Conservation (phyloP, 2,113 vertebrate genomes). For the Petrocephalus zakoni region DNA sequence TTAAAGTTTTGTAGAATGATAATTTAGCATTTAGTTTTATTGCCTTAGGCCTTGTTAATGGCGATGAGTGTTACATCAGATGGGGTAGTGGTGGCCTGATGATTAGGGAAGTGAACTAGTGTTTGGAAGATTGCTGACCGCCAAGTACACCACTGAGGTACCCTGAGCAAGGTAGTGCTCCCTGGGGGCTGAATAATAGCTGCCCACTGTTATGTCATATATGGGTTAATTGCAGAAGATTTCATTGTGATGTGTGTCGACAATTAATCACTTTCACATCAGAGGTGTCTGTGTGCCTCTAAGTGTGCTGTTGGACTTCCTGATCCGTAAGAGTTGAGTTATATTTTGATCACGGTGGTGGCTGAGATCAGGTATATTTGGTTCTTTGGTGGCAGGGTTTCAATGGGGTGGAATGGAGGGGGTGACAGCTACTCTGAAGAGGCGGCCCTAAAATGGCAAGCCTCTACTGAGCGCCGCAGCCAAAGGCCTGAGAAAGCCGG, state of each 20-base stretch:
- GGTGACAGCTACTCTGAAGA: conserved; percentile 33
- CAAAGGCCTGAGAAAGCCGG: neutral
- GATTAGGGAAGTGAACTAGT: too few species aligned
- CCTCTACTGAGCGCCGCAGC: neutral
- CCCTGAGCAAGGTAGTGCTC: too few species aligned
- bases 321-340: conserved; percentile 33
- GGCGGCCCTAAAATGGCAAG: neutral
- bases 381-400: conserved; percentile 36
- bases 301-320: neutral
- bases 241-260: too few species aligned
- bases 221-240: too few species aligned
- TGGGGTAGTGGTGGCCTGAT: neutral
- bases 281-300: neutral
- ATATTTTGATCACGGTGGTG: conserved; percentile 34
- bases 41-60: neutral
- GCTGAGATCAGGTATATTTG: conserved; percentile 42
- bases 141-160: too few species aligned
- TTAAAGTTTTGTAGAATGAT: conserved; percentile 12
- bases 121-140: too few species aligned
- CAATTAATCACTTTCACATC: neutral
- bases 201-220: too few species aligned
- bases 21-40: neutral
- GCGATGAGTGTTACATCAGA: neutral
- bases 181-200: too few species aligned
- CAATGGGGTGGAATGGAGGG: conserved; percentile 21